A percentile compares a stretch with the other conserved stretches of the same genome.
phyloP scores from a whole-genome alignment of 2,113 vertebrate genomes.

The Forbesichthys agassizii region DNA sequence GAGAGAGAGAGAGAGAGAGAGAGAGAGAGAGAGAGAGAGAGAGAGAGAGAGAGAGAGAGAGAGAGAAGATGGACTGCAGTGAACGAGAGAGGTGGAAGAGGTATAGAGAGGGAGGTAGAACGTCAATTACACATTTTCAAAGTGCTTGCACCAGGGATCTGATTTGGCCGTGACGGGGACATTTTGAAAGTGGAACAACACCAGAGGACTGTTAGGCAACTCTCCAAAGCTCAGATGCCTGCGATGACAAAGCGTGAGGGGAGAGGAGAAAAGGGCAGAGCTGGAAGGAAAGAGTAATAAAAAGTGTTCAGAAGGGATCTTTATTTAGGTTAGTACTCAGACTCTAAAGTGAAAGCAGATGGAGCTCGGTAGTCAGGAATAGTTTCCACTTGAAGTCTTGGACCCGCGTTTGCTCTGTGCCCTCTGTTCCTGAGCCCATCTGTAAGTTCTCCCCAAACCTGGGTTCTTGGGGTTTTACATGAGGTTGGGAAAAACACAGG shows the following conservation, averaged over 20 bases:
- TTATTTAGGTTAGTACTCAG: slow-evolving; percentile 78
- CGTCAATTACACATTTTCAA: slow-evolving; percentile 24
- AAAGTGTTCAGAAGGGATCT: slow-evolving; percentile 75
- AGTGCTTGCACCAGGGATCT: slow-evolving; percentile 32
- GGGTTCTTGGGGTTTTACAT: slow-evolving; percentile 43
- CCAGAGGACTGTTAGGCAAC: slow-evolving; percentile 39
- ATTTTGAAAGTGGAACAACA: slow-evolving; percentile 41
- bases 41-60: no score
- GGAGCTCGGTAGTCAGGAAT: slow-evolving; percentile 67
- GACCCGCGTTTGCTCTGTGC: slow-evolving; percentile 60
- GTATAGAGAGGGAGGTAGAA: slow-evolving; percentile 6
- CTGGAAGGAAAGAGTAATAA: slow-evolving; percentile 57
- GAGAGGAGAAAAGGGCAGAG: slow-evolving; percentile 28
- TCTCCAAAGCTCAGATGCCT: slow-evolving; percentile 41
- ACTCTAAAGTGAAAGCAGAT: slow-evolving; percentile 81
- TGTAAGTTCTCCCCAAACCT: slow-evolving; percentile 46
- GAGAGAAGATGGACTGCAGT: no score
- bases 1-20: no score
- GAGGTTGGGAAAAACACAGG: slow-evolving; percentile 28
- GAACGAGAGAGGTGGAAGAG: neutral
- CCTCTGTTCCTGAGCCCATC: slow-evolving; percentile 48
- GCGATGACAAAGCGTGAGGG: slow-evolving; percentile 40
- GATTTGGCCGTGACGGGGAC: slow-evolving; percentile 29
- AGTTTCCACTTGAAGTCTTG: slow-evolving; percentile 80
- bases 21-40: no score